Evolutionary conservation across 2,888 invertebrate species (phyloP), one percentile per base, ranked within the genome.

Genomic region (Hymenopus coronatus): DNA sequence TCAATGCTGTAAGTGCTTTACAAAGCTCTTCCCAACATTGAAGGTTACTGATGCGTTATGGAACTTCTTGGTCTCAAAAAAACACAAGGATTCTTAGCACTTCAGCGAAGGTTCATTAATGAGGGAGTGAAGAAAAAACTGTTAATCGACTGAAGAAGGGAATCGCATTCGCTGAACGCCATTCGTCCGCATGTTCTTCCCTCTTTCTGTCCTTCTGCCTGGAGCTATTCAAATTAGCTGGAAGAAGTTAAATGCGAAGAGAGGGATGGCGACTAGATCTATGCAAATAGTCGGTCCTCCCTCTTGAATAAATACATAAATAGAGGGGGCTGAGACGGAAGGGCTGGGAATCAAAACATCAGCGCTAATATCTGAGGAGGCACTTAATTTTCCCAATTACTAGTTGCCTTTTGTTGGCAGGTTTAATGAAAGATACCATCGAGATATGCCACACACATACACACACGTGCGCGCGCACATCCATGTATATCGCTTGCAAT

Each of bases 361-460:
- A 33, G 87, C 54, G 46, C 87, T 87, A 87, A 87, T 87, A 87
- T 87, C 87, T 54, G 27, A 82, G 82, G 82, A 87, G 82, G 25
- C 87, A 82, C 82, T 87, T 87, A 87, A 87, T 87, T 87, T 87
- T 87, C 87, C 87, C 87, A 87, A 82, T 87, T 87, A 87, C 82
- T 87, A 87, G 87, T 82, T 87, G 87, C 33, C 87, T 87, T 87
- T 87, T 82, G 81, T 87, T 33, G 87, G 87, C 82, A 33, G 87
- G 87, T 86, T 85, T 46, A 87, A 87, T 87, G 87, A 87, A 87
- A 82, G 82, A 87, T 87, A 82, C 87, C 87, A 87, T 33, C 25
- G 87, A 82, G 87, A 87, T 82, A 70, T 70, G 54, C 54, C 25
- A 25, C 40, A 40, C 40, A 40, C 40, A 40, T 40, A 40, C 40